These are phyloP conservation scores for Apis cerana DNA, from an alignment of 1,140 invertebrate genomes.

Conservation along the genomic window DNA sequence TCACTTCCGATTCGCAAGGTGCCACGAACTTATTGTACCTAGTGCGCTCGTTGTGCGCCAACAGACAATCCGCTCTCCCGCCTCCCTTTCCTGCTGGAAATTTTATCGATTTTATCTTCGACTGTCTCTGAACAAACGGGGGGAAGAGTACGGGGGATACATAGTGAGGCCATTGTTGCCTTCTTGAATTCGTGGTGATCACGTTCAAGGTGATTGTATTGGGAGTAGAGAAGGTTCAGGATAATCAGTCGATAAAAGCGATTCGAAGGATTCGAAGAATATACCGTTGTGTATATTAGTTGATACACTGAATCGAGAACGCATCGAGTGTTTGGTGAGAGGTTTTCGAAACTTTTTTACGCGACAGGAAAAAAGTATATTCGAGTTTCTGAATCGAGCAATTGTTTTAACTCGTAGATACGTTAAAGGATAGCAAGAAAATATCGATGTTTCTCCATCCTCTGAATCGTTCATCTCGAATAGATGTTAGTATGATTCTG, in stretches of 20 bases:
- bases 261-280: neutral
- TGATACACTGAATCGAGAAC: neutral
- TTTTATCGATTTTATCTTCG: constrained; percentile 30
- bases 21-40: neutral
- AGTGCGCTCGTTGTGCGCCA: constrained; percentile 1
- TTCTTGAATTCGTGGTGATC: neutral
- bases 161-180: constrained; percentile 14
- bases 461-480: too few species aligned
- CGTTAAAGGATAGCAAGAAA: too few species aligned
- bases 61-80: too few species aligned
- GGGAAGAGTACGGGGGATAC: neutral
- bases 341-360: neutral
- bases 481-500: too few species aligned
- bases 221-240: neutral
- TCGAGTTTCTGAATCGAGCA: neutral
- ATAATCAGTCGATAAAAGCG: neutral
- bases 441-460: too few species aligned
- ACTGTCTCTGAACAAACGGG: neutral
- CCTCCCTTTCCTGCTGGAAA: neutral
- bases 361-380: too few species aligned
- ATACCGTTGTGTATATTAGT: neutral
- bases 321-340: neutral
- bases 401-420: too few species aligned
- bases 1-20: constrained; percentile 43
- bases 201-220: constrained; percentile 4